phyloP scores from a whole-genome alignment of 2,888 invertebrate genomes.

The Ectemnius lituratus region DNA sequence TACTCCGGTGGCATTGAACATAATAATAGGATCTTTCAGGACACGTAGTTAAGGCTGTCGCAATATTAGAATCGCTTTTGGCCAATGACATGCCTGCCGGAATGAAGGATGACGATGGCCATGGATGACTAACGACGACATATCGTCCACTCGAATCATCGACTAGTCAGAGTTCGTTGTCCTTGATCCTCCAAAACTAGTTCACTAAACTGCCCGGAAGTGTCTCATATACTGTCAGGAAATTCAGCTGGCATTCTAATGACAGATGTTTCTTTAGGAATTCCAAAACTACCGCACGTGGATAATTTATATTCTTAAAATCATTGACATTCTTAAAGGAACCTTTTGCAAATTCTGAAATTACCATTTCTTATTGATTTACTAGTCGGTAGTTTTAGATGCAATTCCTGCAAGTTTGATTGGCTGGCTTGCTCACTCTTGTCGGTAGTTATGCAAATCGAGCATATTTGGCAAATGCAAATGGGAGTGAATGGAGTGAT shows the following conservation, averaged over 20 bases:
- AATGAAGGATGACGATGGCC: conserved; percentile 33
- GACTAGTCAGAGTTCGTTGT: conserved; percentile 44
- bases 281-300: background rate
- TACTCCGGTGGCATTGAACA: conserved; percentile 15
- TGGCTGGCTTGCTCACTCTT: background rate
- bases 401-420: no score
- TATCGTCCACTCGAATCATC: conserved; percentile 29
- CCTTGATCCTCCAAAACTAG: conserved; percentile 23
- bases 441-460: background rate
- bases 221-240: conserved; percentile 9
- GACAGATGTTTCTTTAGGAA: background rate
- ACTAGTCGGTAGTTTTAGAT: no score
- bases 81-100: conserved; percentile 27
- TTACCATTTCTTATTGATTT: no score
- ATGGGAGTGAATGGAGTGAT: conserved; percentile 14
- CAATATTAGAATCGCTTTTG: conserved; percentile 33
- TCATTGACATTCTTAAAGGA: no score
- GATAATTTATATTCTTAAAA: no score
- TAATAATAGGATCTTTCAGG: conserved; percentile 27
- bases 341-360: no score
- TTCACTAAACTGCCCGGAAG: conserved; percentile 23
- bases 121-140: conserved; percentile 48
- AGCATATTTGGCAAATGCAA: conserved; percentile 6
- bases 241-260: conserved; percentile 6
- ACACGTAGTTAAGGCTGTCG: conserved; percentile 22